Evolutionary conservation across 2,797 vertebrate genomes (phyloP), one percentile per base, ranked within the genome.

Genomic region (Sebastes hubbsi): DNA sequence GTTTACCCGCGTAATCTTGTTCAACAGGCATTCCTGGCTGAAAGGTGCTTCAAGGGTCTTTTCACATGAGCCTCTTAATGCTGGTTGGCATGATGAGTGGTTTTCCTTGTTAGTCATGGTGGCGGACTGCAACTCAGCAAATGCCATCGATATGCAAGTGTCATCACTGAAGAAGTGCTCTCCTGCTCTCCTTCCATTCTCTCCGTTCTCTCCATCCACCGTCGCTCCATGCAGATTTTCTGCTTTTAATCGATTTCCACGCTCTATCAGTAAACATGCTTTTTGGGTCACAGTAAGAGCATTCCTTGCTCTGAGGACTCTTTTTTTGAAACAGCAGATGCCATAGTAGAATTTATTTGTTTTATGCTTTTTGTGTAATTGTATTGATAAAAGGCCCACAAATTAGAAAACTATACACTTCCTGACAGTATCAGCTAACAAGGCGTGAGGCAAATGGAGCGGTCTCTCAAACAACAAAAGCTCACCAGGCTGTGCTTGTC

Each of bases 201-300:
- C 20, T 60, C 66, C 20, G 2, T 86, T 70, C 70, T 54, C 73
- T 81, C 71, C 52, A 22, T 75, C 74, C 65, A 58, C 81, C 73
- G 78, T 77, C 67, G 16, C 83, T 84, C 62, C 81, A 60, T 75
- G 65, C 83, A 49, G 70, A 84, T 88, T 88, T 87, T 93, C 91
- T 89, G 93, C 85, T 82, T 86, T 86, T 59, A 94, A 95, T 94
- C 85, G 81, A 94, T 95, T 95, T 94, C 87, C 92, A 93, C 71
- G 84, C 91, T 94, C 89, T 71, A 94, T 93, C 91, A 92, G 86
- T 86, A 90, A 92, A 90, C 85, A 78, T 92, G 91, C 85, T 88
- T 81, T 80, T 84, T 86, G 85, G 92, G 92, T 94, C 93, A 92
- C 76, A 90, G 80, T 87, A 42, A 82, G 72, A 87, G 83, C 84